Percentiles rank a stretch among this genome's conserved stretches.
Conservation (phyloP, 2,888 invertebrate genomes). For the Leptinotarsa rubiginosa region DNA sequence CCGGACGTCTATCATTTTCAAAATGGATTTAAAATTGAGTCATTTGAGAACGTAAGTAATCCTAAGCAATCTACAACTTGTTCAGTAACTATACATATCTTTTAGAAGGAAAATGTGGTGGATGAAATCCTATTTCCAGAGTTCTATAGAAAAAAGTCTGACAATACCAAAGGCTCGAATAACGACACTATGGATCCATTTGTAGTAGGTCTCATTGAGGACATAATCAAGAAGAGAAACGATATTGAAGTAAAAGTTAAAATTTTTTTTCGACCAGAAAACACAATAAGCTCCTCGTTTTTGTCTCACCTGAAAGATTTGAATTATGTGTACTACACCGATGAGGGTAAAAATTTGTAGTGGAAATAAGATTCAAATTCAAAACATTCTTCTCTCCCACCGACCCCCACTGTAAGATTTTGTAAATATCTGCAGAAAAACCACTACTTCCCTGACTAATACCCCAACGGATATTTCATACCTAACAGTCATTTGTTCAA, state of each 20-base stretch:
- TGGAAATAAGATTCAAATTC: too few relatives aligned
- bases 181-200: slow-evolving; percentile 81
- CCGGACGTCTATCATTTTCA: slow-evolving; percentile 75
- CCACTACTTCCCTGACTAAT: too few relatives aligned
- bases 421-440: too few relatives aligned
- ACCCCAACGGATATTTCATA: too few relatives aligned
- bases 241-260: slow-evolving; percentile 75
- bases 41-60: slow-evolving; percentile 44
- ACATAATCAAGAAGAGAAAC: slow-evolving; percentile 68
- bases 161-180: slow-evolving; percentile 78
- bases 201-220: slow-evolving; percentile 77
- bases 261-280: slow-evolving; percentile 81
- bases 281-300: slow-evolving; percentile 73
- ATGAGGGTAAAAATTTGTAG: slow-evolving; percentile 70
- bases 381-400: too few relatives aligned
- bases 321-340: slow-evolving; percentile 82
- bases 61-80: background rate
- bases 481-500: too few relatives aligned
- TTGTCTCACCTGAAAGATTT: slow-evolving; percentile 75
- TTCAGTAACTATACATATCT: slow-evolving; percentile 15
- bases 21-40: slow-evolving; percentile 46
- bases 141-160: slow-evolving; percentile 80
- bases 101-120: slow-evolving; percentile 65
- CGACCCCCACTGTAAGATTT: too few relatives aligned
- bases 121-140: slow-evolving; percentile 85